Conservation (phyloP, 2,888 invertebrate species). For the Pristionchus mayeri region DNA sequence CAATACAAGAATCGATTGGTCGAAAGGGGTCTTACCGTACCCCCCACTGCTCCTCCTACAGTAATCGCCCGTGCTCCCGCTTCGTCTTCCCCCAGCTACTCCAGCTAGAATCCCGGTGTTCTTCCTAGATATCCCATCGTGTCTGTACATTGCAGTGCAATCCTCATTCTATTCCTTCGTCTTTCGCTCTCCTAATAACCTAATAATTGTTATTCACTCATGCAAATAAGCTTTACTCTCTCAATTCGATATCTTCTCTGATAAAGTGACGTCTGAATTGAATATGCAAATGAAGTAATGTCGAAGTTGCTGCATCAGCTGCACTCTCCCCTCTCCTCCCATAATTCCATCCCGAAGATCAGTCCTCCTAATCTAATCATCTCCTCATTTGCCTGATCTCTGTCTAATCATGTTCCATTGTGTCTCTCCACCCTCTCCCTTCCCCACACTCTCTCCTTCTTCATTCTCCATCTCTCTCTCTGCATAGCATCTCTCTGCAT, state of each 20-base stretch:
- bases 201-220: neutral
- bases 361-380: neutral
- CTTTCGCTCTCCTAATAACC: slow-evolving; percentile 17
- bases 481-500: neutral
- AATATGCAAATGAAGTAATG: neutral
- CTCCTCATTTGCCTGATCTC: neutral
- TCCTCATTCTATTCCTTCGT: neutral
- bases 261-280: neutral
- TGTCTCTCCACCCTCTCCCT: slow-evolving; percentile 40
- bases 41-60: slow-evolving; percentile 8
- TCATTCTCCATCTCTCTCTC: neutral
- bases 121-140: slow-evolving; percentile 1
- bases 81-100: slow-evolving; percentile 27
- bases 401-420: neutral
- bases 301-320: neutral
- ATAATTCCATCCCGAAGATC: neutral
- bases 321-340: neutral
- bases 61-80: neutral
- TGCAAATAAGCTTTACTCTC: slow-evolving; percentile 39
- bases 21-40: slow-evolving; percentile 51
- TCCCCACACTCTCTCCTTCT: slow-evolving; percentile 11
- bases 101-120: slow-evolving; percentile 4
- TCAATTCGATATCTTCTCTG: neutral
- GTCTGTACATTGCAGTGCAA: slow-evolving; percentile 39
- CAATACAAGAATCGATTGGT: slow-evolving; percentile 59